Conservation (phyloP, 2,888 invertebrate genomes). For the Eremobia ochroleuca region DNA sequence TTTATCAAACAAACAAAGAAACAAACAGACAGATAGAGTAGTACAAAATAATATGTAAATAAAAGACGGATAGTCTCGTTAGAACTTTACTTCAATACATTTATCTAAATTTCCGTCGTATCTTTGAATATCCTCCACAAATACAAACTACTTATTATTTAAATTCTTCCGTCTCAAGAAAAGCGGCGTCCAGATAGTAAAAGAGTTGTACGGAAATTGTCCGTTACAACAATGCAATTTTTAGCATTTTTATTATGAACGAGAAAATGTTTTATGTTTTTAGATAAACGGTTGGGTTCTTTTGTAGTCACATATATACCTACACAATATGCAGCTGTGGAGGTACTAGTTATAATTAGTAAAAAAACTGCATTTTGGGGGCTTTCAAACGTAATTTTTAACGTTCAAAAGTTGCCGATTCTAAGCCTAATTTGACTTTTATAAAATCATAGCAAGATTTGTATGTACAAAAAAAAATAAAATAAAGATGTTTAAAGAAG, state of each 20-base stretch:
- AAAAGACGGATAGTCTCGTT: constrained; percentile 6
- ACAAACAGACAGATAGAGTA: neutral
- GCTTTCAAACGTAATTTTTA: no score
- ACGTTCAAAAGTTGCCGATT: no score
- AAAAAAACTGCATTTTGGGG: no score
- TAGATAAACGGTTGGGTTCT: neutral
- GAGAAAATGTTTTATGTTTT: constrained; percentile 2
- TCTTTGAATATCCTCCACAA: constrained; percentile 27
- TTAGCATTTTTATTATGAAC: constrained; percentile 30
- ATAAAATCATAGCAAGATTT: no score
- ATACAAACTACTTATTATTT: constrained; percentile 33
- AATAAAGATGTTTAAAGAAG: no score
- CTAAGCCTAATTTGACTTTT: no score
- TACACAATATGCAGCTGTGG: no score
- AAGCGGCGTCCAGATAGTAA: constrained; percentile 11
- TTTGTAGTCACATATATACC: no score
- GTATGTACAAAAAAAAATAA: no score
- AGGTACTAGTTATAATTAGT: neutral
- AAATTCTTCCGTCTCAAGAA: constrained; percentile 33
- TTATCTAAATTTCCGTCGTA: constrained; percentile 19
- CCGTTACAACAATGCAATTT: constrained; percentile 8
- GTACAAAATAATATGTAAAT: neutral
- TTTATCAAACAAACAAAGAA: neutral
- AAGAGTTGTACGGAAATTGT: constrained; percentile 30
- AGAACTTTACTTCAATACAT: constrained; percentile 24